Evolutionary conservation across 2,113 vertebrate species (phyloP).

Genomic region (Sylvilagus bachmani): DNA sequence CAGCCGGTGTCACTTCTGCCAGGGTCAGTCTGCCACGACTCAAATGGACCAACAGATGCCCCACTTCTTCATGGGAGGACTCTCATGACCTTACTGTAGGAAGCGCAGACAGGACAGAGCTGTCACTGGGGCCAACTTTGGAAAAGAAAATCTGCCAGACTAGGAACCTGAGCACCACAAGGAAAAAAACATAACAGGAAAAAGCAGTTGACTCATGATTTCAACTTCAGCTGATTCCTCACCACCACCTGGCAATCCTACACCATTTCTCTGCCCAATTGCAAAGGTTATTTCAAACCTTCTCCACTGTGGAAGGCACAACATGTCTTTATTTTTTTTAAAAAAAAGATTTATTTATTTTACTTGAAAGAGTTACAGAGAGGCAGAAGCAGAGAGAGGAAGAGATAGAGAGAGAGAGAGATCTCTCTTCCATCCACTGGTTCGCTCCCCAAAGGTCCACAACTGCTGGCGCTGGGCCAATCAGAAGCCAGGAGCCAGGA

Average conservation of each 20-base stretch:
- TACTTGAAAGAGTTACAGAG: no score
- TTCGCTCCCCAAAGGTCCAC: no score
- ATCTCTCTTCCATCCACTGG: no score
- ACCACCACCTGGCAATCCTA: neutral
- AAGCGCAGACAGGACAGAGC: neutral
- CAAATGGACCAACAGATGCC: neutral
- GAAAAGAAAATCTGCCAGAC: constrained; percentile 24
- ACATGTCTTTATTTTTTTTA: neutral
- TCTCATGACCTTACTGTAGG: neutral
- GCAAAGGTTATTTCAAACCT: constrained; percentile 12
- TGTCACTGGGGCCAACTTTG: neutral
- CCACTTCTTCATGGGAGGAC: neutral
- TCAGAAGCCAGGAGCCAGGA: no score
- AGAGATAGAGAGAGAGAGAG: no score
- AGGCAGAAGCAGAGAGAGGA: no score
- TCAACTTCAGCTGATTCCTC: neutral
- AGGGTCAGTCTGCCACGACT: neutral
- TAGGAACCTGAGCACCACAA: neutral
- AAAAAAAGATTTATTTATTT: no score
- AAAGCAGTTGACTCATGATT: neutral
- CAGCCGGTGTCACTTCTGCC: neutral
- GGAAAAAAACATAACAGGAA: neutral
- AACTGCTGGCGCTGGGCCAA: no score
- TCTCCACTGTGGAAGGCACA: neutral
- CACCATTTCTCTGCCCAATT: neutral